Percentiles rank a stretch among this genome's conserved stretches.
phyloP scores from a whole-genome alignment of 2,888 invertebrate species.

The Tetramorium bicarinatum region DNA sequence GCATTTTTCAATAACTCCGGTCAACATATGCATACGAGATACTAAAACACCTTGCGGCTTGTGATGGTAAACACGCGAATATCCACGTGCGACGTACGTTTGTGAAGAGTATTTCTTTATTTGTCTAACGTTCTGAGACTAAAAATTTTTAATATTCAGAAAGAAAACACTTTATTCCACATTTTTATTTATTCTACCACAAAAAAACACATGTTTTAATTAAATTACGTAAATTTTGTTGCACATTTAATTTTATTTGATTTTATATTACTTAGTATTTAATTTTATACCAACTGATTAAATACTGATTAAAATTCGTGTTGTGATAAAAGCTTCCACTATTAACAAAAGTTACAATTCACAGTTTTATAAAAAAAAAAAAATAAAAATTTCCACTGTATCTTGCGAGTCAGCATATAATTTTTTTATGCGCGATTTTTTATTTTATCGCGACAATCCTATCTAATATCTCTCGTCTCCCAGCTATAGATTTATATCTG shows the following conservation, averaged over 20 bases:
- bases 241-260: neutral
- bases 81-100: neutral
- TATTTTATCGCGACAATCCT: neutral
- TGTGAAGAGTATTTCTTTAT: neutral
- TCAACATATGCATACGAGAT: conserved; percentile 25
- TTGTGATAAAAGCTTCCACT: neutral
- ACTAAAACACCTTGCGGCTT: conserved; percentile 25
- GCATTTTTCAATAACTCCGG: conserved; percentile 22
- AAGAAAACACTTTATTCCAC: neutral
- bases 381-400: neutral
- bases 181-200: neutral
- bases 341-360: conserved; percentile 4
- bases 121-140: neutral
- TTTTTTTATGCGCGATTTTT: neutral
- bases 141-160: neutral
- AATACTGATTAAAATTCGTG: neutral
- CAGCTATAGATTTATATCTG: neutral
- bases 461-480: neutral
- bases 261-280: neutral
- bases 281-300: neutral
- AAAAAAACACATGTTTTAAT: neutral
- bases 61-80: neutral
- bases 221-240: neutral
- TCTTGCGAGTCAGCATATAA: neutral
- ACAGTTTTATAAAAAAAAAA: conserved; percentile 8